These are phyloP conservation scores for Deroplatys truncata DNA, from an alignment of 2,888 invertebrate genomes.

Conservation along the genomic window DNA sequence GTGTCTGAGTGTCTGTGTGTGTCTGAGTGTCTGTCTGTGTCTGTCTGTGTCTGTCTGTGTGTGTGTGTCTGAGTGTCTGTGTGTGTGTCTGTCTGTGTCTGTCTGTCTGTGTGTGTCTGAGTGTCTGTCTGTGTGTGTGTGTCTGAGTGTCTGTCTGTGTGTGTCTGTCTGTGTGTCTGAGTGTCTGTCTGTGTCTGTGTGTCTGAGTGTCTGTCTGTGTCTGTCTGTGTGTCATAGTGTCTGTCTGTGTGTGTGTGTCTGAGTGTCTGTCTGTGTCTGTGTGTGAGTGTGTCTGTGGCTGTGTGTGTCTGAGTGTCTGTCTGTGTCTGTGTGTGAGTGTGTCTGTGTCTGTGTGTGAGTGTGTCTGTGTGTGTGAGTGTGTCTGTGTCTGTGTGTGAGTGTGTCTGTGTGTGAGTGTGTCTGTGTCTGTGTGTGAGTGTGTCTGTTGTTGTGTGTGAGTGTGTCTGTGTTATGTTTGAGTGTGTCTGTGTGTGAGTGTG, in stretches of 20 bases:
- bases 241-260: background rate
- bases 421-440: background rate
- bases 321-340: background rate
- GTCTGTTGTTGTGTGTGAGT: no score
- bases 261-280: background rate
- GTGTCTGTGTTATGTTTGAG: no score
- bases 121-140: background rate
- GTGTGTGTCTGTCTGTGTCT: background rate
- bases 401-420: background rate
- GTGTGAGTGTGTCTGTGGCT: background rate
- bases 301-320: background rate
- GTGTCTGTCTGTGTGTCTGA: background rate
- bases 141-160: background rate
- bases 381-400: background rate
- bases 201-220: background rate
- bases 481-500: no score
- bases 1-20: background rate
- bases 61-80: background rate
- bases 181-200: background rate
- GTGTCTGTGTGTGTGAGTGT: background rate
- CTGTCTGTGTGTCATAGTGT: no score
- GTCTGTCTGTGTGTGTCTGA: background rate
- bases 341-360: background rate
- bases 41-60: background rate
- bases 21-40: background rate